These are phyloP conservation scores for Nyctereutes procyonoides DNA, from an alignment of 2,113 vertebrate species.

Conservation along the genomic window DNA sequence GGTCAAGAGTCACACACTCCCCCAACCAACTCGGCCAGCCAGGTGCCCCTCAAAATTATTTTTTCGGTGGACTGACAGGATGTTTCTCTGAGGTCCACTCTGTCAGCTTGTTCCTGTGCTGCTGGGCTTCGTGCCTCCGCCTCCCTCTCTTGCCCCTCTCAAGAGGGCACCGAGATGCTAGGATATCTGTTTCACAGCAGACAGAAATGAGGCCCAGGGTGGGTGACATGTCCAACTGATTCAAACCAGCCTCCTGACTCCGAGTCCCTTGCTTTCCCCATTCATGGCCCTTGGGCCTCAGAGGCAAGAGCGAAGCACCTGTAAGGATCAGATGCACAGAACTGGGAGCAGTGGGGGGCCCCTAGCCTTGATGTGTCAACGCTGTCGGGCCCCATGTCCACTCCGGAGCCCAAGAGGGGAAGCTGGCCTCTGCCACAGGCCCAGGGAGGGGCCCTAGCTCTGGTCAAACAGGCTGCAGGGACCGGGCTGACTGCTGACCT, in stretches of 20 bases:
- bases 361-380: background rate
- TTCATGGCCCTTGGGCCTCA: background rate
- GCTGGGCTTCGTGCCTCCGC: background rate
- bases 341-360: too few species aligned
- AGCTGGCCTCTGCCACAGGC: background rate
- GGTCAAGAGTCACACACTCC: background rate
- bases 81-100: background rate
- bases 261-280: background rate
- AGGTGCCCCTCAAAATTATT: background rate
- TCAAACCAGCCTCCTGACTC: background rate
- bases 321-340: background rate
- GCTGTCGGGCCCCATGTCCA: background rate
- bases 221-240: too few species aligned
- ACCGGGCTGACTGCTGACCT: background rate
- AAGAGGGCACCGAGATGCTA: background rate
- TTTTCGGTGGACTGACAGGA: too few species aligned
- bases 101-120: background rate
- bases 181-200: background rate
- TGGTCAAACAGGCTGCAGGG: background rate
- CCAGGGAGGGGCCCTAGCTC: background rate
- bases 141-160: background rate
- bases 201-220: background rate
- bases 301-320: background rate
- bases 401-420: background rate
- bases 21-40: background rate